Evolutionary conservation across 1,140 invertebrate species (phyloP), one percentile per base, ranked within the genome.

Genomic region (Plodia interpunctella): DNA sequence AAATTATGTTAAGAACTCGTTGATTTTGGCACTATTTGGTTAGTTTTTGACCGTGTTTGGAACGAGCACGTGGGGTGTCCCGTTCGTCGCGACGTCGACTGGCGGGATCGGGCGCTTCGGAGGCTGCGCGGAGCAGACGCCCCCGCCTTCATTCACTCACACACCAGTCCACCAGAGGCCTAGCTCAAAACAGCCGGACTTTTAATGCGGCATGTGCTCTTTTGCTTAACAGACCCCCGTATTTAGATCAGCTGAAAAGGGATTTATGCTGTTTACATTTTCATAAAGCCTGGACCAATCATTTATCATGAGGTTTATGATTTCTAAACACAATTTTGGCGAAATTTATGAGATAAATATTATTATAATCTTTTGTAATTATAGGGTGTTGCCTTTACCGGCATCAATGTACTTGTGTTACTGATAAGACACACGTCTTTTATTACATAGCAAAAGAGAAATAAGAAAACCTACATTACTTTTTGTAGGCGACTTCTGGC

Each of bases 61-160:
- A 72, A 66, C 70, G 72, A 54, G 59, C 58, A 68, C 85, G 85
- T 86, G 76, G 59, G 66, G 49, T 58, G 60, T 60, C 65, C 68
- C 75, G 78, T 78, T 78, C 63, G 65, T 56, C 83, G 80, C 85
- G 81, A 71, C 71, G 81, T 73, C 64, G 72, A 88, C 85, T 88
- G 82, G 69, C 76, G 62, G 69, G 66, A 53, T 72, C 69, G 68
- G 77, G 76, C 69, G 71, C 75, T 57, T 74, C 81, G 77, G 81
- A 85, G 81, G 78, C 83, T 83, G 83, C 85, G 83, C 83, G 76
- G 66, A 66, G 62, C 70, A 57, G 61, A 68, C 80, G 63, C 76
- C 83, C 81, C 83, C 83, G 77, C 85, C 80, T 85, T 83, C 84
- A 84, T 84, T 86, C 83, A 86, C 77, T 68, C 71, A 66, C 72